A percentile compares a stretch with the other conserved stretches of the same genome.
phyloP scores from a whole-genome alignment of 2,888 invertebrate genomes.

The Hemithea aestivaria region DNA sequence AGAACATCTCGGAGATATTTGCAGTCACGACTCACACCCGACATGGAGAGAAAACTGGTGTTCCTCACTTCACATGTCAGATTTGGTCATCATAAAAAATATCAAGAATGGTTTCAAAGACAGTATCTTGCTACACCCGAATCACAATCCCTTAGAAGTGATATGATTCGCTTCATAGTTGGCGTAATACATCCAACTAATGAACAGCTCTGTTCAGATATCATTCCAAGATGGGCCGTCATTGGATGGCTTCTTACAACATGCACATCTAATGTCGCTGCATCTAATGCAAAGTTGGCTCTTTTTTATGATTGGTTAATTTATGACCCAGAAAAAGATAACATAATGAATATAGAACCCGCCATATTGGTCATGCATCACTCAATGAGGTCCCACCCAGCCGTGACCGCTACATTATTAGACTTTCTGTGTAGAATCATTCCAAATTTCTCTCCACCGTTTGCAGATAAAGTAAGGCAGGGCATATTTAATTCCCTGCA shows the following conservation, averaged over 20 bases:
- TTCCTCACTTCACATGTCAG: slow-evolving; percentile 91
- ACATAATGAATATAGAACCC: slow-evolving; percentile 97
- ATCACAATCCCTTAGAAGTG: slow-evolving; percentile 93
- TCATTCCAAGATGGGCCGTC: slow-evolving; percentile 96
- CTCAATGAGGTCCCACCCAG: slow-evolving; percentile 94
- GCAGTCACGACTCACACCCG: slow-evolving; percentile 91
- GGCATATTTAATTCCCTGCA: slow-evolving; percentile 90
- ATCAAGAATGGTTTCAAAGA: slow-evolving; percentile 96
- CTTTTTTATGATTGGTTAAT: slow-evolving; percentile 97
- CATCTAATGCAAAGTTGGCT: slow-evolving; percentile 93
- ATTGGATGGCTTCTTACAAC: slow-evolving; percentile 96
- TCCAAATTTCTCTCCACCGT: slow-evolving; percentile 89
- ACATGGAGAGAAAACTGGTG: slow-evolving; percentile 94
- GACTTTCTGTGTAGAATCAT: slow-evolving; percentile 96
- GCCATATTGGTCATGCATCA: slow-evolving; percentile 96
- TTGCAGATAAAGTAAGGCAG: slow-evolving; percentile 87
- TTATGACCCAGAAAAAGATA: slow-evolving; percentile 93
- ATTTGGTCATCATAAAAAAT: slow-evolving; percentile 94
- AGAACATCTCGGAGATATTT: slow-evolving; percentile 92
- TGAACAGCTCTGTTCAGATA: slow-evolving; percentile 94
- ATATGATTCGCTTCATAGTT: slow-evolving; percentile 95
- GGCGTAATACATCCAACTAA: slow-evolving; percentile 96
- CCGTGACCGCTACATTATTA: slow-evolving; percentile 91
- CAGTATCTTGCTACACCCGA: slow-evolving; percentile 95
- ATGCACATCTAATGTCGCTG: slow-evolving; percentile 92